phyloP scores from a whole-genome alignment of 2,888 invertebrate species.

The Leucophora obtusa region DNA sequence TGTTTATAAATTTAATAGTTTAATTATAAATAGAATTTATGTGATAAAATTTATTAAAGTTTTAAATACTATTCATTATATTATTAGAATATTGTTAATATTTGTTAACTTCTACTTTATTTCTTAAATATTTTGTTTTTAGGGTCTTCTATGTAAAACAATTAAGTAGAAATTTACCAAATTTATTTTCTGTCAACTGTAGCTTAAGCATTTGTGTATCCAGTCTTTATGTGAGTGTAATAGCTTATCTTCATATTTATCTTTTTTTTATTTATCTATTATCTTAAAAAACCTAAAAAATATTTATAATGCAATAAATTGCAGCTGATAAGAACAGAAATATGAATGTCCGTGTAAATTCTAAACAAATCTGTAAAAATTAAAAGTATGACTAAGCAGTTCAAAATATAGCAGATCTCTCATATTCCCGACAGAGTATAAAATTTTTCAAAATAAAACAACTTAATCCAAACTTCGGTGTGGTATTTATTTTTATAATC shows the following conservation, averaged over 20 bases:
- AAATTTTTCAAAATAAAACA: background rate
- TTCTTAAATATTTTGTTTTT: background rate
- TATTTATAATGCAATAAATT: background rate
- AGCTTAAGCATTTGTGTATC: background rate
- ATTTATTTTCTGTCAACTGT: background rate
- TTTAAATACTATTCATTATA: background rate
- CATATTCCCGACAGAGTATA: background rate
- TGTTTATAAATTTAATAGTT: slow-evolving; percentile 17
- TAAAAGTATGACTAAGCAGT: background rate
- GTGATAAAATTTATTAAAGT: slow-evolving; percentile 50
- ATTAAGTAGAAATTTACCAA: background rate
- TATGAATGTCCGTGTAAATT: background rate
- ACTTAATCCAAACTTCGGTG: background rate
- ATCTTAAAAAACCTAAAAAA: background rate
- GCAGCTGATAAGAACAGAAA: background rate
- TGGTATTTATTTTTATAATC: background rate
- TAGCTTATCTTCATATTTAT: background rate
- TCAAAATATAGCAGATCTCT: background rate
- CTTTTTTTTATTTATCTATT: background rate
- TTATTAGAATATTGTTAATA: background rate
- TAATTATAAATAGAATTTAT: slow-evolving; percentile 50
- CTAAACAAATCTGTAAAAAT: background rate
- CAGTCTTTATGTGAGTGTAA: background rate
- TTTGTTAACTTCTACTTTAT: background rate
- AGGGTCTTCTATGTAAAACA: background rate